phyloP scores from a whole-genome alignment of 2,888 invertebrate genomes.

The Ophion ellenae region DNA sequence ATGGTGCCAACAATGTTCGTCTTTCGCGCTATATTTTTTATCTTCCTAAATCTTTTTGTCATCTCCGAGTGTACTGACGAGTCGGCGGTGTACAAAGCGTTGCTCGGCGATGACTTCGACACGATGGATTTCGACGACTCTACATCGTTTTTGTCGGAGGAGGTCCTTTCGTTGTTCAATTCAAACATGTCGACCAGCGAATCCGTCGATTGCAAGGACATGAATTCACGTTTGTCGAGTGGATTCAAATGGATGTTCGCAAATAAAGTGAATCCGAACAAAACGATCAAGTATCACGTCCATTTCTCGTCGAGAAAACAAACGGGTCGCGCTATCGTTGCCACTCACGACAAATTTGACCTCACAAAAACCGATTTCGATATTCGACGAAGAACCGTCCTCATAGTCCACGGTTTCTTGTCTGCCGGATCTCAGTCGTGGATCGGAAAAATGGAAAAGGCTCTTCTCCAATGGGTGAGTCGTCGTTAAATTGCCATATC shows the following conservation, averaged over 20 bases:
- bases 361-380: constrained; percentile 86
- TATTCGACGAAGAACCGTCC: constrained; percentile 84
- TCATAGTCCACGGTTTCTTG: constrained; percentile 88
- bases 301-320: constrained; percentile 84
- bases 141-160: constrained; percentile 33
- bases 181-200: not conserved
- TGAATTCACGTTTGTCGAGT: constrained; percentile 82
- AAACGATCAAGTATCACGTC: constrained; percentile 85
- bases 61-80: not conserved
- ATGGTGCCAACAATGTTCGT: constrained; percentile 3
- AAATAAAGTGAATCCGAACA: constrained; percentile 83
- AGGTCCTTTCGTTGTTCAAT: constrained; percentile 16
- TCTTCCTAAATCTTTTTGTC: constrained; percentile 12
- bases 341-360: constrained; percentile 84
- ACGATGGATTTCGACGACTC: constrained; percentile 1
- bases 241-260: constrained; percentile 83
- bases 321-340: constrained; percentile 83
- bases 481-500: not conserved
- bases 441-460: constrained; percentile 86
- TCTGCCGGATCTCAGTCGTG: constrained; percentile 86
- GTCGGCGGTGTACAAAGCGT: not conserved
- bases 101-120: constrained; percentile 15
- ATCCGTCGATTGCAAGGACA: constrained; percentile 85
- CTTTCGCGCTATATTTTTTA: not conserved
- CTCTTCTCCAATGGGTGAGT: constrained; percentile 86